Conservation (phyloP, 2,888 invertebrate species). For the Epirrhoe tristata region DNA sequence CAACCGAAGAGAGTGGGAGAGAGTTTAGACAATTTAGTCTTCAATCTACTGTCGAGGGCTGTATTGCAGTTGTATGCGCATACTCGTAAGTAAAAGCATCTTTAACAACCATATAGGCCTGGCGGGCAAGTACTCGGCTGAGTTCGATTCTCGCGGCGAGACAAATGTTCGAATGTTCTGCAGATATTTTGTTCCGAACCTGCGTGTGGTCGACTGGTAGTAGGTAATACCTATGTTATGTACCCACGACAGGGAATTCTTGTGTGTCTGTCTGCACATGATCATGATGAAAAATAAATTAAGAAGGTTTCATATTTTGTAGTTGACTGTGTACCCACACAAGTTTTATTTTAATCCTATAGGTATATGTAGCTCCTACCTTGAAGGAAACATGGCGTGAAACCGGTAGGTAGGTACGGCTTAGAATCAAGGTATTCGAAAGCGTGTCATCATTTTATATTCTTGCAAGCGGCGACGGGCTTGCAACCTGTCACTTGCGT, state of each 20-base stretch:
- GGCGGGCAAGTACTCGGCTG: too few species aligned
- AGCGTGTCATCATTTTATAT: not conserved
- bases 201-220: too few species aligned
- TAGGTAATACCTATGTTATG: too few species aligned
- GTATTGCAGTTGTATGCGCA: conserved; percentile 86
- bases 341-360: not conserved
- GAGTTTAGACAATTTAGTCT: conserved; percentile 74
- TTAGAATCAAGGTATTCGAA: not conserved
- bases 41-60: conserved; percentile 86
- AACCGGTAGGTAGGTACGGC: not conserved
- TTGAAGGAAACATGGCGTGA: not conserved
- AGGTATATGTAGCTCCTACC: not conserved
- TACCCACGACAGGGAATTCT: too few species aligned
- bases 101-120: too few species aligned
- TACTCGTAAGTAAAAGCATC: conserved; percentile 73
- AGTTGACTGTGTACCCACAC: too few species aligned
- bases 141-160: too few species aligned
- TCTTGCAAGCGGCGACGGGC: not conserved
- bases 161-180: too few species aligned
- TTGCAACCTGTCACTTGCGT: conserved; percentile 1
- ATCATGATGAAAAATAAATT: too few species aligned
- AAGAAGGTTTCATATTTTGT: too few species aligned
- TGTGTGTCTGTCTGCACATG: too few species aligned
- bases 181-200: too few species aligned
- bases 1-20: conserved; percentile 87